Evolutionary conservation across 2,888 invertebrate species (phyloP), one percentile per base, ranked within the genome.

Genomic region (Trisateles emortualis): DNA sequence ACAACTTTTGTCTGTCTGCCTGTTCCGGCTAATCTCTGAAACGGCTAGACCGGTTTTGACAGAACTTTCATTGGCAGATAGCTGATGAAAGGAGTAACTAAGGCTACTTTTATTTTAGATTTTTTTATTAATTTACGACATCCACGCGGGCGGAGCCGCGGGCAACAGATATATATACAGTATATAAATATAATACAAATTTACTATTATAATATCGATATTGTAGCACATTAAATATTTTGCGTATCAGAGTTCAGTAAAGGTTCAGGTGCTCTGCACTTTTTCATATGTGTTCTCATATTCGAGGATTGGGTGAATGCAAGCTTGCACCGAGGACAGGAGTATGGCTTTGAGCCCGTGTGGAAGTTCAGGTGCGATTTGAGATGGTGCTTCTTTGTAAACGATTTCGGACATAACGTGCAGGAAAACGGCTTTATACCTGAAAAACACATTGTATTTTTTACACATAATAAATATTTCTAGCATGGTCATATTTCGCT

Each of bases 281-380:
- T 97, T 84, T 97, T 97, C 76, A 95, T 94, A 79, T 97, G 97
- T 0, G 97, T 97, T 64, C 97, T 93, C 97, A 97, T 97, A 77
- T 97, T 97, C 68, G 96, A 96, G 41, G 96, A 96, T 84, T 97
- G 97, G 0, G 97, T 96, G 81, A 97, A 97, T 9, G 95, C 94
- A 32, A 97, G 93, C 10, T 95, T 95, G 80, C 97, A 97, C 1
- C 84, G 82, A 0, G 91, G 90, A 50, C 91, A 90, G 0, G 88
- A 82, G 79, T 97, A 97, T 0, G 97, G 97, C 76, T 97, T 96
- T 46, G 96, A 94, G 0, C 97, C 97, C 0, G 96, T 96, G 83
- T 97, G 97, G 79, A 96, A 97, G 84, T 97, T 97, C 76, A 97
- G 93, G 81, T 97, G 97, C 0, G 97, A 96, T 84, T 97, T 96